Percentiles rank a stretch among this genome's conserved stretches.
These are phyloP conservation scores for Diabrotica balteata DNA, from an alignment of 2,888 invertebrate species.

Conservation along the genomic window DNA sequence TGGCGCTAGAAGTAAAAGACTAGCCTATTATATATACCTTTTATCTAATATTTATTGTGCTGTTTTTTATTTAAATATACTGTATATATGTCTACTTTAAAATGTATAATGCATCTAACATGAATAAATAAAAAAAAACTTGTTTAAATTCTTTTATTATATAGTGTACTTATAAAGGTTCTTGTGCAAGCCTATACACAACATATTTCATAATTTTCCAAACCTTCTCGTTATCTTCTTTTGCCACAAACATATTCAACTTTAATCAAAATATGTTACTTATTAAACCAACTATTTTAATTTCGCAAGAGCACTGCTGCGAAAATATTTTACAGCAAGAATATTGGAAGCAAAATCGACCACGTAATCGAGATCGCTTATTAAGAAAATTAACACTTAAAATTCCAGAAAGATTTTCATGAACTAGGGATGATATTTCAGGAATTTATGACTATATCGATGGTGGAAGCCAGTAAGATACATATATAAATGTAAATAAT, in stretches of 20 bases:
- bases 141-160: no score
- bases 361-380: constrained; percentile 18
- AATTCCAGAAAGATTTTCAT: constrained; percentile 26
- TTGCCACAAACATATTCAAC: constrained; percentile 5
- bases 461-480: no score
- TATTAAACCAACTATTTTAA: constrained; percentile 13
- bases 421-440: background rate
- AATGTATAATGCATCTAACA: no score
- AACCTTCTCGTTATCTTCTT: background rate
- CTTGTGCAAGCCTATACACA: no score
- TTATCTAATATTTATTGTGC: no score
- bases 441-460: background rate
- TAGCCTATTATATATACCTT: no score
- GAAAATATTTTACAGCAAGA: constrained; percentile 21
- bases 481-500: no score
- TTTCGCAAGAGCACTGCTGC: constrained; percentile 4
- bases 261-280: constrained; percentile 1
- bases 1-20: no score
- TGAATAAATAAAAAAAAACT: no score
- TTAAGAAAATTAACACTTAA: constrained; percentile 30
- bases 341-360: constrained; percentile 17
- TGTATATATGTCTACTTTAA: no score
- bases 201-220: constrained; percentile 8
- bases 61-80: no score
- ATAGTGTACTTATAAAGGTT: no score